phyloP scores from a whole-genome alignment of 2,113 vertebrate species.

The Engystomops pustulosus region DNA sequence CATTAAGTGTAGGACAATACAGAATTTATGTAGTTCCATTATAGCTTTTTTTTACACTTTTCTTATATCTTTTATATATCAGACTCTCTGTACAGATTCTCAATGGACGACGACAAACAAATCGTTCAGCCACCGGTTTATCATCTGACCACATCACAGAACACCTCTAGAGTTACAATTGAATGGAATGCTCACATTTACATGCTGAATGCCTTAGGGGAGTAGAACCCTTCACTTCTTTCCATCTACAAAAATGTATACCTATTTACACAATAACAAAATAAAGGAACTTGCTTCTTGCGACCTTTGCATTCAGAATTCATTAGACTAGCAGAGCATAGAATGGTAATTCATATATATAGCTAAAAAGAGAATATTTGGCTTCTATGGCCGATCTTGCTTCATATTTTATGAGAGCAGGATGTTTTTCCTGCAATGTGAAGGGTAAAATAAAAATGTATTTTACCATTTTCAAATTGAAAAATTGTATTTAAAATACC shows the following conservation, averaged over 20 bases:
- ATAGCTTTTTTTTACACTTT: constrained; percentile 68
- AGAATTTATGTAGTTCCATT: constrained; percentile 64
- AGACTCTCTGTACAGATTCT: constrained; percentile 75
- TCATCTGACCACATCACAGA: constrained; percentile 82
- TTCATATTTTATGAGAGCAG: not conserved
- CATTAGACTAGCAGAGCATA: constrained; percentile 60
- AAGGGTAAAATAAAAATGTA: constrained; percentile 9
- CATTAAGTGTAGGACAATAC: constrained; percentile 81
- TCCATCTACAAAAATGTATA: constrained; percentile 80
- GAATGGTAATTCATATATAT: constrained; percentile 68
- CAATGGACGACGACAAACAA: constrained; percentile 80
- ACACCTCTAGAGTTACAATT: constrained; percentile 84
- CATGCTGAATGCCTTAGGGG: constrained; percentile 90
- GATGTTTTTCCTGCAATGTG: constrained; percentile 22
- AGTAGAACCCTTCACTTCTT: constrained; percentile 76
- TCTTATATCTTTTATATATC: constrained; percentile 72
- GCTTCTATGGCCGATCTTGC: constrained; percentile 58
- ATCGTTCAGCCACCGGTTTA: constrained; percentile 76
- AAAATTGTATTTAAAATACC: constrained; percentile 60
- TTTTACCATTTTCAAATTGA: not conserved
- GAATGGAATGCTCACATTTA: constrained; percentile 79
- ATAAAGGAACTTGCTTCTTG: constrained; percentile 80
- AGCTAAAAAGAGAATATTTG: constrained; percentile 76
- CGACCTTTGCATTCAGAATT: constrained; percentile 27
- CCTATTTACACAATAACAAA: constrained; percentile 90